Evolutionary conservation across 2,888 invertebrate species (phyloP).

Genomic region (Sphecodes monilicornis): DNA sequence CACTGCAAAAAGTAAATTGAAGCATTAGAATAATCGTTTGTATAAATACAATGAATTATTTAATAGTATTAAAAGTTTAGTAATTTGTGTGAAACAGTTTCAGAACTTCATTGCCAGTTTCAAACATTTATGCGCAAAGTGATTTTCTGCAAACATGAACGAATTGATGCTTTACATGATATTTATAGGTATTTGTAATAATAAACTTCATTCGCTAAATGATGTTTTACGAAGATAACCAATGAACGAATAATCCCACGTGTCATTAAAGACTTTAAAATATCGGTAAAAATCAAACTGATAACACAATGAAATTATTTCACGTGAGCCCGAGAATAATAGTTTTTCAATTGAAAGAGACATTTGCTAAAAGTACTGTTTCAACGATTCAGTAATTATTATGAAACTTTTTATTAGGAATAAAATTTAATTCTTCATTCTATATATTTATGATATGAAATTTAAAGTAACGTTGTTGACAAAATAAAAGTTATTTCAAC

Average conservation of each 20-base stretch:
- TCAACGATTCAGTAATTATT: background rate
- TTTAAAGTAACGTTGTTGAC: background rate
- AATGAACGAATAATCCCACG: background rate
- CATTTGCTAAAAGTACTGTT: too few species aligned
- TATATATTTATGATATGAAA: background rate
- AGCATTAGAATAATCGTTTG: background rate
- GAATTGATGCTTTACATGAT: background rate
- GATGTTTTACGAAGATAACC: background rate
- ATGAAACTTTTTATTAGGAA: too few species aligned
- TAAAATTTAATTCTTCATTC: too few species aligned
- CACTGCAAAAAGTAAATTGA: background rate
- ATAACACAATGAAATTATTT: background rate
- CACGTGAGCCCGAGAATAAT: background rate
- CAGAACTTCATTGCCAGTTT: too few species aligned
- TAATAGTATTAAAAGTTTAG: background rate
- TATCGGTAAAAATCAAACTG: background rate
- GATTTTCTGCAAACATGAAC: background rate
- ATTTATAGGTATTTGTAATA: background rate
- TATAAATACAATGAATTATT: background rate
- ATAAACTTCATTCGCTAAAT: background rate
- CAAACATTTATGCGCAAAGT: too few species aligned
- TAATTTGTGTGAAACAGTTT: too few species aligned
- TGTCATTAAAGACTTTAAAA: background rate
- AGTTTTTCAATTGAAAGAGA: background rate
- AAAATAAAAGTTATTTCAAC: background rate